Percentiles rank a stretch among this genome's conserved stretches.
phyloP scores from a whole-genome alignment of 1,140 invertebrate genomes.

The Solenopsis invicta region DNA sequence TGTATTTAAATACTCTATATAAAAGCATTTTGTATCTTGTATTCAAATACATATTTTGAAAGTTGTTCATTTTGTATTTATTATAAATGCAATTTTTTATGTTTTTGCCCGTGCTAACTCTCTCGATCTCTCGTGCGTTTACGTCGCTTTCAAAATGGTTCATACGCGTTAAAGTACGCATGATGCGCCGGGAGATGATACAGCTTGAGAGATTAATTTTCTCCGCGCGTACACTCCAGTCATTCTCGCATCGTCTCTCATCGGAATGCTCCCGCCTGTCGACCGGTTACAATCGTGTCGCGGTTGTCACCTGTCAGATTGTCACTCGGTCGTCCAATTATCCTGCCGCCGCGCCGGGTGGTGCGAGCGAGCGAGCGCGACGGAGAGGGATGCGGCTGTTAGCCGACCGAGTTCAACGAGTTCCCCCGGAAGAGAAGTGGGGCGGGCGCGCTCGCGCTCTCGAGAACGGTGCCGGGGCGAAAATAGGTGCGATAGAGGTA shows the following conservation, averaged over 20 bases:
- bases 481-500: constrained; percentile 66
- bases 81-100: too few relatives aligned
- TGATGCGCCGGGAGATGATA: constrained; percentile 2
- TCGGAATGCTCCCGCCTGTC: constrained; percentile 48
- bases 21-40: too few relatives aligned
- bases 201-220: constrained; percentile 56
- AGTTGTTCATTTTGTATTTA: too few relatives aligned
- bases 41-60: too few relatives aligned
- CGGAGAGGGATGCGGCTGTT: constrained; percentile 25
- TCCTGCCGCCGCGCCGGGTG: constrained; percentile 15
- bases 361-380: background rate
- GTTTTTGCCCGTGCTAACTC: background rate
- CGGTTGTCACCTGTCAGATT: constrained; percentile 67
- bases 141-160: constrained; percentile 8
- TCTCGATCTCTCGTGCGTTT: constrained; percentile 11
- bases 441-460: constrained; percentile 19
- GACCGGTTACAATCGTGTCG: constrained; percentile 48
- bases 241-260: constrained; percentile 45
- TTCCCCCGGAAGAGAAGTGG: constrained; percentile 65
- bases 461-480: constrained; percentile 48
- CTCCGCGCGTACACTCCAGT: background rate
- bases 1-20: too few relatives aligned
- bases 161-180: constrained; percentile 7
- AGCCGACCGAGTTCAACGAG: constrained; percentile 57
- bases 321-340: constrained; percentile 72